Evolutionary conservation across 2,888 invertebrate species (phyloP).

Genomic region (Drosophila mettleri): DNA sequence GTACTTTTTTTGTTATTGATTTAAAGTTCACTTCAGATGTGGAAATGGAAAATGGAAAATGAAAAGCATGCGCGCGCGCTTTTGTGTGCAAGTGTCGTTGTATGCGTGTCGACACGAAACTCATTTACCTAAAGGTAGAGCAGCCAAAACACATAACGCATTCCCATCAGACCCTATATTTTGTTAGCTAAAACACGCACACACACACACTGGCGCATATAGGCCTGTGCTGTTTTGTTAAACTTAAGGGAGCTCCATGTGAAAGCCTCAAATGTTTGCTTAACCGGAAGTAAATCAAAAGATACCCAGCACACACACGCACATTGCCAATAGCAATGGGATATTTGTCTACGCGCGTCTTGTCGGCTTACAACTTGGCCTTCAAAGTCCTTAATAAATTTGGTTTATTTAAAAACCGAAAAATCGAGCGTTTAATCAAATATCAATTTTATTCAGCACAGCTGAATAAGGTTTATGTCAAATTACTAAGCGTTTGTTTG

Average conservation of each 20-base stretch:
- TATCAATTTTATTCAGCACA: too few species aligned
- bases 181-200: constrained; percentile 39
- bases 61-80: constrained; percentile 39
- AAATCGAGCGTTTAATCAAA: too few species aligned
- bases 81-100: constrained; percentile 35
- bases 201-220: background rate
- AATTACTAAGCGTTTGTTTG: too few species aligned
- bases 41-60: constrained; percentile 28
- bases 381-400: background rate
- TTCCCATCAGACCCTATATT: constrained; percentile 31
- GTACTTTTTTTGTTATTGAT: constrained; percentile 62
- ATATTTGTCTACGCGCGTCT: constrained; percentile 29
- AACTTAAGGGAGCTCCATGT: constrained; percentile 32
- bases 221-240: constrained; percentile 12
- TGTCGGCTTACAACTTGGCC: background rate
- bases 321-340: constrained; percentile 30
- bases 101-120: constrained; percentile 62
- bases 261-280: constrained; percentile 52
- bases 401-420: background rate
- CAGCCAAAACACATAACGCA: constrained; percentile 28
- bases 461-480: too few species aligned
- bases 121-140: constrained; percentile 65
- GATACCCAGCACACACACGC: constrained; percentile 26
- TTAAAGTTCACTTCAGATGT: constrained; percentile 68
- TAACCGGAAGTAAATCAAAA: constrained; percentile 53